These are phyloP conservation scores for Osmoderma eremita DNA, from an alignment of 2,888 invertebrate genomes.

Conservation along the genomic window DNA sequence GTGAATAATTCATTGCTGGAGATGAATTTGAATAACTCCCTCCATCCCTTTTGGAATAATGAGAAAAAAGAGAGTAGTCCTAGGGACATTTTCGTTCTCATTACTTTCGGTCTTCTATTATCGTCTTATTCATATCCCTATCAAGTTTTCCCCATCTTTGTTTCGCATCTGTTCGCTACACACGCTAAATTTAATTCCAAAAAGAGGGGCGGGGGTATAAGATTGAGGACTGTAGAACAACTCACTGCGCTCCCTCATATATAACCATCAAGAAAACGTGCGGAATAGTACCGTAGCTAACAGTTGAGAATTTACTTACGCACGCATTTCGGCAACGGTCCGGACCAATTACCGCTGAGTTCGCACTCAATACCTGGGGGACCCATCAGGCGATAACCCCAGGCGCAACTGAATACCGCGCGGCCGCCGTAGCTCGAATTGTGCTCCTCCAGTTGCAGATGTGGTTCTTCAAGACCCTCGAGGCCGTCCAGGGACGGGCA, in stretches of 20 bases:
- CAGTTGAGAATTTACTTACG: constrained; percentile 67
- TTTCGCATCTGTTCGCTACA: background rate
- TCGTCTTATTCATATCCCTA: background rate
- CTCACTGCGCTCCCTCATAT: constrained; percentile 14
- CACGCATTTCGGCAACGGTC: constrained; percentile 78
- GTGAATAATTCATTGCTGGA: background rate
- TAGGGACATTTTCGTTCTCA: background rate
- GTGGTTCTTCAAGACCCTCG: constrained; percentile 74
- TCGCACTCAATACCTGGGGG: constrained; percentile 83
- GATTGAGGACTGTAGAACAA: constrained; percentile 17
- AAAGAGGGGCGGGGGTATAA: background rate
- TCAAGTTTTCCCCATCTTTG: background rate
- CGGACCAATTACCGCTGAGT: constrained; percentile 82
- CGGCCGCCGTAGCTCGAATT: constrained; percentile 84
- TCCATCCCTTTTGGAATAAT: background rate
- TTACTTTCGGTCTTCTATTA: constrained; percentile 1
- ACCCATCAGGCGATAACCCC: constrained; percentile 83
- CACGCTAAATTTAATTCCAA: constrained; percentile 16
- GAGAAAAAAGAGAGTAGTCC: background rate
- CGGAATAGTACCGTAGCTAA: constrained; percentile 23
- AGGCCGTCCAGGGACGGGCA: constrained; percentile 77
- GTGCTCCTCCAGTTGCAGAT: constrained; percentile 79
- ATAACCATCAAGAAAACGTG: constrained; percentile 20
- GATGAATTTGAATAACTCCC: background rate
- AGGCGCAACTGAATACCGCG: constrained; percentile 84